Evolutionary conservation across 2,113 vertebrate genomes (phyloP).

Genomic region (Callocephalon fimbriatum): DNA sequence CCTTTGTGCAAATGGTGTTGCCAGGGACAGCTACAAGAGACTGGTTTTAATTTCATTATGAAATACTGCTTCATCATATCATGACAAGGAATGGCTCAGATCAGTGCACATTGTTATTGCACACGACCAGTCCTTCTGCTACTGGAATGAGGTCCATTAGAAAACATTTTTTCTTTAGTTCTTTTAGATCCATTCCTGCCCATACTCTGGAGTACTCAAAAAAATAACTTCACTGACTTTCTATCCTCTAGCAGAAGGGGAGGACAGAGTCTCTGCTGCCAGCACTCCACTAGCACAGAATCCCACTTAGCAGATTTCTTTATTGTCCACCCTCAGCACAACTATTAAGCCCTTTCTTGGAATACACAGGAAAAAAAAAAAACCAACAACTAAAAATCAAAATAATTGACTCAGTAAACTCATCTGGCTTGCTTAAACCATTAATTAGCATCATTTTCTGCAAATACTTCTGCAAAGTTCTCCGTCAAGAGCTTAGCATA

Average conservation of each 20-base stretch:
- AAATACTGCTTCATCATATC: not conserved
- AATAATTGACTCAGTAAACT: not conserved
- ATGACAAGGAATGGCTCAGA: not conserved
- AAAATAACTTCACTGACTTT: not conserved
- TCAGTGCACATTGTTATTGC: fast-evolving
- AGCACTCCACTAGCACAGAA: not conserved
- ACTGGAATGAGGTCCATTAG: not conserved
- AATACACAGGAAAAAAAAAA: not conserved
- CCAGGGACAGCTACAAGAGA: not conserved
- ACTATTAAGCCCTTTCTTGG: not conserved
- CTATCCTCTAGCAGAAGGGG: not conserved
- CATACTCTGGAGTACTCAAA: not conserved
- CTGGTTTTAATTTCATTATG: fast-evolving
- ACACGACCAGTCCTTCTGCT: not conserved
- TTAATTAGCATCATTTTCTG: not conserved
- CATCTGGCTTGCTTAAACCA: not conserved
- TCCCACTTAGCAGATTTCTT: not conserved
- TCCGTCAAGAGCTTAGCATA: not conserved
- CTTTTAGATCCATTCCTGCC: not conserved
- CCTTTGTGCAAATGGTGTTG: not conserved
- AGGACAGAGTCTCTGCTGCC: not conserved
- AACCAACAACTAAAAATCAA: not conserved
- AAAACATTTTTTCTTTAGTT: not conserved
- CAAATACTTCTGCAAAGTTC: not conserved
- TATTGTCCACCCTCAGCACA: not conserved